Evolutionary conservation across 2,797 vertebrate species (phyloP).

Genomic region (Sebastes minor): DNA sequence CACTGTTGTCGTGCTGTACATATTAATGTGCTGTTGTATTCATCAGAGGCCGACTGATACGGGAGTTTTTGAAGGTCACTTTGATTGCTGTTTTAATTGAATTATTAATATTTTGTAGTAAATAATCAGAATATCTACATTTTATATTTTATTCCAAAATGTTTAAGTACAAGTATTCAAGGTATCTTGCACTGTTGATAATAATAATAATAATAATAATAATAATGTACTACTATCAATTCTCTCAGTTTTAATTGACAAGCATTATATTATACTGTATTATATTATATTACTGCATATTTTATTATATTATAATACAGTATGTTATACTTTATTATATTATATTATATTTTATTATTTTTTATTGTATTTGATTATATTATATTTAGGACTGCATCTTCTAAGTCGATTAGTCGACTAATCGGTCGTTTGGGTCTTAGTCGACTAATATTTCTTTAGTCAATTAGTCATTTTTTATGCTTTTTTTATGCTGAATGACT

Average conservation of each 20-base stretch:
- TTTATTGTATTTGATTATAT: background rate
- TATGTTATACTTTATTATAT: background rate
- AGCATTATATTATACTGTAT: background rate
- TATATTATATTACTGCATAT: background rate
- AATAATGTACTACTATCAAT: background rate
- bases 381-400: background rate
- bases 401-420: background rate
- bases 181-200: background rate
- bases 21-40: conserved; percentile 17
- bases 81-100: background rate
- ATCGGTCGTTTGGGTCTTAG: no score
- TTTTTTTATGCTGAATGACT: background rate
- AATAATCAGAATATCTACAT: background rate
- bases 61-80: conserved; percentile 5
- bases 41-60: conserved; percentile 17
- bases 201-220: background rate
- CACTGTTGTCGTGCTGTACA: conserved; percentile 2
- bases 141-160: background rate
- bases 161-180: background rate
- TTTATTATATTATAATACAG: background rate
- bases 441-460: background rate
- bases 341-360: background rate
- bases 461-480: background rate
- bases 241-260: background rate
- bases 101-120: background rate